These are phyloP conservation scores for Stenchaetothrips biformis DNA, from an alignment of 2,888 invertebrate species.

Conservation along the genomic window DNA sequence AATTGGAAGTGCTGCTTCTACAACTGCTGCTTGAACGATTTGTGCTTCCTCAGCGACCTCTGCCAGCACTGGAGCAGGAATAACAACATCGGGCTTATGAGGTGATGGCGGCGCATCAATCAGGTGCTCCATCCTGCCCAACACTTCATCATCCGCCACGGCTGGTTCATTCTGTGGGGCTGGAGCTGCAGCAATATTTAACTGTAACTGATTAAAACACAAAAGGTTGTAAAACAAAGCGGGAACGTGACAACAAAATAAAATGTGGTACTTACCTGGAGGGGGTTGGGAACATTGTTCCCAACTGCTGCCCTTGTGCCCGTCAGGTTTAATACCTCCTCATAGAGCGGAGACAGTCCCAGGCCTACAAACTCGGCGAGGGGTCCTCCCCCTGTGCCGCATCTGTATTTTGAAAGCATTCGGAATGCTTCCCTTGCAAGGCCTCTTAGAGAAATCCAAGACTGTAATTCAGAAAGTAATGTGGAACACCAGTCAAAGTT, in stretches of 20 bases:
- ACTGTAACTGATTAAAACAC: neutral
- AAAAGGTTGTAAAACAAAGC: neutral
- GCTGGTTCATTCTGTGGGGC: too few relatives aligned
- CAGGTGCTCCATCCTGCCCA: too few relatives aligned
- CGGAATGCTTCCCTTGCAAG: neutral
- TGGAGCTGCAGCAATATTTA: neutral
- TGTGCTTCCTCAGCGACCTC: too few relatives aligned
- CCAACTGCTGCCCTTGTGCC: neutral
- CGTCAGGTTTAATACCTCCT: neutral
- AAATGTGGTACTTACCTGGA: neutral
- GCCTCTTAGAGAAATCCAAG: neutral
- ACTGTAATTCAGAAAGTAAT: neutral
- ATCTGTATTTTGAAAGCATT: neutral
- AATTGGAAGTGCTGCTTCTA: too few relatives aligned
- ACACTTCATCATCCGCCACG: too few relatives aligned
- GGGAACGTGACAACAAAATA: neutral
- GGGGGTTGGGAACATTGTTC: neutral
- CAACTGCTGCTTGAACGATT: too few relatives aligned
- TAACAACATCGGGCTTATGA: too few relatives aligned
- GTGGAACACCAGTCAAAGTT: neutral
- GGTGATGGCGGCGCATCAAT: too few relatives aligned
- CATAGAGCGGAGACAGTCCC: neutral
- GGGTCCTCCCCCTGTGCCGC: neutral
- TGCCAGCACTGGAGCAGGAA: too few relatives aligned
- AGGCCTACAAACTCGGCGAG: neutral